These are phyloP conservation scores for Caiman crocodilus DNA, from an alignment of 2,797 vertebrate species.

Conservation along the genomic window DNA sequence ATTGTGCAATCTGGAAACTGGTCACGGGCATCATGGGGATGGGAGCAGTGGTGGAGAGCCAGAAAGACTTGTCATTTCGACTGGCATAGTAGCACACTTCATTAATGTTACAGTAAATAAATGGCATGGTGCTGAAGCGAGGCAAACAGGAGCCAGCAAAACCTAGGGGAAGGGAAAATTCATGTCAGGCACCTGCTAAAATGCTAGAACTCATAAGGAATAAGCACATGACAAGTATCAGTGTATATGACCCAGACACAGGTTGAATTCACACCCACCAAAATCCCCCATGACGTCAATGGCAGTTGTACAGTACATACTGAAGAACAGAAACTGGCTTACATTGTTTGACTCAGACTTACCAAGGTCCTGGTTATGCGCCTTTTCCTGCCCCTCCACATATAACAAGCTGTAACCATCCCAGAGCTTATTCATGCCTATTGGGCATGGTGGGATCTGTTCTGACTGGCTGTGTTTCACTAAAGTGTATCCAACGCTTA, in stretches of 20 bases:
- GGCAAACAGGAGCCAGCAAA: constrained; percentile 95
- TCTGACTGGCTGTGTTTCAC: constrained; percentile 95
- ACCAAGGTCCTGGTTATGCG: constrained; percentile 97
- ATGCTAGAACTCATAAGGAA: rapidly evolving
- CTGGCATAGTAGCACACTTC: constrained; percentile 95
- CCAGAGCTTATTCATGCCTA: constrained; percentile 93
- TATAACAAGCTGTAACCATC: constrained; percentile 91
- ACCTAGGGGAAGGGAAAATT: constrained; percentile 80
- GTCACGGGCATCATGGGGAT: constrained; percentile 97
- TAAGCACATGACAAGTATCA: background rate
- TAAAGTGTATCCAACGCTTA: constrained; percentile 90
- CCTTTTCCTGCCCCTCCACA: constrained; percentile 96
- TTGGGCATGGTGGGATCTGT: constrained; percentile 91
- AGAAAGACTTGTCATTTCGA: constrained; percentile 97
- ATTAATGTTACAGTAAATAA: constrained; percentile 95
- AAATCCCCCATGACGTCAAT: rapidly evolving
- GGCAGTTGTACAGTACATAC: background rate
- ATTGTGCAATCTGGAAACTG: constrained; percentile 86
- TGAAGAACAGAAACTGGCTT: background rate
- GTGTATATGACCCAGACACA: rapidly evolving
- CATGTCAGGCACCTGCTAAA: background rate
- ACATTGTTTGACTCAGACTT: constrained; percentile 16
- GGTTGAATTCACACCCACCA: background rate
- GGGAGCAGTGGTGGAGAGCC: constrained; percentile 95
- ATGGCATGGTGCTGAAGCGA: constrained; percentile 96